Conservation (phyloP, 2,113 vertebrate genomes). For the Macrotus californicus region DNA sequence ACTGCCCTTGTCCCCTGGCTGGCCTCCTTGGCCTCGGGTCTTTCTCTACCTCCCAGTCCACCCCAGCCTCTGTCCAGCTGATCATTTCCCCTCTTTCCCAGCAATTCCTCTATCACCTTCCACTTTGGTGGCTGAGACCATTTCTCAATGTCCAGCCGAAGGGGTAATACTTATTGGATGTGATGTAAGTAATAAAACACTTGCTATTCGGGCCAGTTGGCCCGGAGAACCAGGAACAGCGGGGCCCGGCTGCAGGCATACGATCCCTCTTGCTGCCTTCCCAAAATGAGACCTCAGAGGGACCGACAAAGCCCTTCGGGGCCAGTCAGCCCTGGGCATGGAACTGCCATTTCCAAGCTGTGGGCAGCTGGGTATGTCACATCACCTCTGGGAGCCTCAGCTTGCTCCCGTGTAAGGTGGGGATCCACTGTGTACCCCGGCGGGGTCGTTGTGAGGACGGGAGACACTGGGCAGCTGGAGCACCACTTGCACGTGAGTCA, state of each 20-base stretch:
- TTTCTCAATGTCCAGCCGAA: conserved; percentile 39
- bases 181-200: conserved; percentile 58
- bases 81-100: not conserved
- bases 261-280: conserved; percentile 68
- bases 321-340: not conserved
- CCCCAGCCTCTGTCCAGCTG: not conserved
- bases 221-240: conserved; percentile 54
- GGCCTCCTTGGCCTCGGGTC: fast-evolving
- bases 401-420: fast-evolving
- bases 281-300: conserved; percentile 66
- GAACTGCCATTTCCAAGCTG: not conserved
- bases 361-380: fast-evolving
- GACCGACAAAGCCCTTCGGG: conserved; percentile 23
- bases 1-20: fast-evolving
- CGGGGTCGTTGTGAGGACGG: not conserved
- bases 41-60: not conserved
- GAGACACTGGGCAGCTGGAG: fast-evolving
- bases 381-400: not conserved
- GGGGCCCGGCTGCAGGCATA: conserved; percentile 58
- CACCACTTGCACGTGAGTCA: not conserved
- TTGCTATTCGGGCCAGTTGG: conserved; percentile 48
- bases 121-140: not conserved
- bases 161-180: not conserved
- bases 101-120: not conserved
- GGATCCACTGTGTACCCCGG: no score